These are phyloP conservation scores for Spodoptera litura DNA, from an alignment of 1,140 invertebrate genomes.

Conservation along the genomic window DNA sequence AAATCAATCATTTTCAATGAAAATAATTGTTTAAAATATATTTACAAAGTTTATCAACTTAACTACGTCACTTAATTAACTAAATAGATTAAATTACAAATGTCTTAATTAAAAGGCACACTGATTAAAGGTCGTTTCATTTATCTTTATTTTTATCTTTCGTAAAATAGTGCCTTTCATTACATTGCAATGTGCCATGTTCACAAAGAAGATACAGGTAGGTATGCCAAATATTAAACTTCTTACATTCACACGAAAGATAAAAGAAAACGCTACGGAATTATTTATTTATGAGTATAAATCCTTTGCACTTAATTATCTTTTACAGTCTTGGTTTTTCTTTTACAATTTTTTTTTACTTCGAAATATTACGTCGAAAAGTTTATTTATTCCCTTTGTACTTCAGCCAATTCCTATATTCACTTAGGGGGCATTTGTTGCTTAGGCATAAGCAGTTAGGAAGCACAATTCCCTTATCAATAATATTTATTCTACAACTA, in stretches of 20 bases:
- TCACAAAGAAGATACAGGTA: conserved; percentile 3
- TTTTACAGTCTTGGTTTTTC: conserved; percentile 20
- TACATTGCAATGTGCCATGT: conserved; percentile 36
- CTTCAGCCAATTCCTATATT: conserved; percentile 51
- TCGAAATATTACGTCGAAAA: conserved; percentile 8
- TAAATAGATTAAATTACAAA: conserved; percentile 77
- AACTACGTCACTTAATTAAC: conserved; percentile 61
- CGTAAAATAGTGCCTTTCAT: conserved; percentile 51
- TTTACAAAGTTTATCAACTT: conserved; percentile 72
- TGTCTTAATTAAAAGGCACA: conserved; percentile 71
- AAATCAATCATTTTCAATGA: conserved; percentile 50
- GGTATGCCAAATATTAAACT: neutral
- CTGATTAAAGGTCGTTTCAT: conserved; percentile 32
- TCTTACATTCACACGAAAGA: conserved; percentile 21
- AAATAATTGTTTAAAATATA: conserved; percentile 60
- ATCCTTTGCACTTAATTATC: conserved; percentile 25
- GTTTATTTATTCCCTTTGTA: conserved; percentile 51
- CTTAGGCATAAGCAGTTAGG: conserved; percentile 73
- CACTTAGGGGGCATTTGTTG: conserved; percentile 14
- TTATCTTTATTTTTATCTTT: conserved; percentile 4
- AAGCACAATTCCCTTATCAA: conserved; percentile 78
- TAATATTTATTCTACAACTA: conserved; percentile 68
- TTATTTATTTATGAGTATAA: conserved; percentile 21
- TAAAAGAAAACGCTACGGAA: neutral
- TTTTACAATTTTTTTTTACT: conserved; percentile 11